Evolutionary conservation across 2,797 vertebrate genomes (phyloP).

Genomic region (Myotis pilosus): DNA sequence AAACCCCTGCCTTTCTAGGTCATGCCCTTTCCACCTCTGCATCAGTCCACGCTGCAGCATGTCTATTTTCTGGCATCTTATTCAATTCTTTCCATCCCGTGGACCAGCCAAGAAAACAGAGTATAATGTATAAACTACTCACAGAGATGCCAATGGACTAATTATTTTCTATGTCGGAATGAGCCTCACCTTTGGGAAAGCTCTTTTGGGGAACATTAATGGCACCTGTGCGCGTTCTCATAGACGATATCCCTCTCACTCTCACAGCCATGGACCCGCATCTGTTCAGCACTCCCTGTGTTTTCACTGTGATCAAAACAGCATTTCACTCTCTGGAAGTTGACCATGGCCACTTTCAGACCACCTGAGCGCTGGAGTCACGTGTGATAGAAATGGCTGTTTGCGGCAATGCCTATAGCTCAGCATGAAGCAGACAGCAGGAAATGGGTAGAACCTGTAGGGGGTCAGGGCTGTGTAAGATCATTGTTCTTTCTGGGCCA

Average conservation of each 20-base stretch:
- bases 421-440: neutral
- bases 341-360: neutral
- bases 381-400: neutral
- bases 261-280: neutral
- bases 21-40: neutral
- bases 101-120: neutral
- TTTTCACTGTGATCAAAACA: neutral
- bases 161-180: neutral
- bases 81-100: neutral
- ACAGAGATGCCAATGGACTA: neutral
- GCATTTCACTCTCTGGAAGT: neutral
- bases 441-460: neutral
- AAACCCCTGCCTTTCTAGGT: neutral
- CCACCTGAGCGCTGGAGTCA: neutral
- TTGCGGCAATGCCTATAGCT: neutral
- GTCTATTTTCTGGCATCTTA: neutral
- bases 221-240: rapidly evolving
- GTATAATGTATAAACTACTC: neutral
- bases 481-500: constrained; percentile 56
- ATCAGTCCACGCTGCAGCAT: neutral
- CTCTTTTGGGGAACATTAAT: no score
- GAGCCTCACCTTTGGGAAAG: neutral
- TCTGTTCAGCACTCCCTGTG: neutral
- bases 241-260: neutral
- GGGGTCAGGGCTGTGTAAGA: neutral